Base-by-base conservation (phyloP, 2,888 invertebrate species). In the Beris chalybata region DNA sequence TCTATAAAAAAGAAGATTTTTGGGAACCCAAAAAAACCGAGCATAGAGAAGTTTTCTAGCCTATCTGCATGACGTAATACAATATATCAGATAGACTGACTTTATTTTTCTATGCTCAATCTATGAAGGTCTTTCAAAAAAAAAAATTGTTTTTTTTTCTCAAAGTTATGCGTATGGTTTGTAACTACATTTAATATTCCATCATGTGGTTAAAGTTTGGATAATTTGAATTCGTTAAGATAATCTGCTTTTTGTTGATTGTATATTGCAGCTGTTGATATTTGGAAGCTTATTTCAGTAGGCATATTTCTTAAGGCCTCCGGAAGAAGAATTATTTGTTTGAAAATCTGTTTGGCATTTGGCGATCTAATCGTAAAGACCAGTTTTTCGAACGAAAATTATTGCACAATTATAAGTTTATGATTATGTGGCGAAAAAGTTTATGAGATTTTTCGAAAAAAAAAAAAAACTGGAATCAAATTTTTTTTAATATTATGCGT, bases 31-130 rank as follows among this genome's bases (percentile, higher is more conserved):
- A 38, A 38, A 38, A 38, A 38, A 38, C 1, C 9, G 5, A 50
- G 15, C 48, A 11, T 6, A 22, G n/a, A 61, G 58, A 59, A 59
- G 32, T 61, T 45, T 32, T 32, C 61, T 61, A 52, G 61, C 61
- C 52, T 61, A 45, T 61, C 52, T 61, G 38, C 43, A 61, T 61
- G 61, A 61, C 61, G 61, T 50, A 61, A 61, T 50, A 32, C 61
- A 9, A 29, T 31, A 45, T 59, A 12, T 38, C 31, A 15, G 32
- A 38, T 52, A 52, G 43, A 12, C 5, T 50, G 52, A 38, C 61
- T 52, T 22, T 52, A 59, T 30, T 50, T 38, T 52, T 52, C 50
- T 61, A 61, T 61, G 61, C 52, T 61, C 55, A 38, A 38, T 15
- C 61, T 52, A 15, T 61, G 61, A 61, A 61, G 61, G 61, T 61